Evolutionary conservation across 2,888 invertebrate species (phyloP).

Genomic region (Acanthosepion pharaonis): DNA sequence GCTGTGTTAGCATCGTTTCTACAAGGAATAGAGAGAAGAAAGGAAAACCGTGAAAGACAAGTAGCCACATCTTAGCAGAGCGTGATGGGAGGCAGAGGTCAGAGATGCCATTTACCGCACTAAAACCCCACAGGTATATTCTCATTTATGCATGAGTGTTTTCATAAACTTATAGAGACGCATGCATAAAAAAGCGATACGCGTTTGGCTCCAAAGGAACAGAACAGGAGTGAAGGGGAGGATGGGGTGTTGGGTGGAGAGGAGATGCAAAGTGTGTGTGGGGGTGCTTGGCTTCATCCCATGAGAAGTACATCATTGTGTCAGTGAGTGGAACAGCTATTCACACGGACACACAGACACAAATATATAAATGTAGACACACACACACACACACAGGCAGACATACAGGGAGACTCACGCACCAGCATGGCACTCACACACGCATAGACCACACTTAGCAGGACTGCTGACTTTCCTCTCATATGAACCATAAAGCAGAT

Average conservation of each 20-base stretch:
- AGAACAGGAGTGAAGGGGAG: neutral
- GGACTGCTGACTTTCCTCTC: slow-evolving; percentile 2
- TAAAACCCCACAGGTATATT: slow-evolving; percentile 33
- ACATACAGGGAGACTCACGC: neutral
- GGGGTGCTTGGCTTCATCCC: neutral
- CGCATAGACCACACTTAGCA: slow-evolving; percentile 33
- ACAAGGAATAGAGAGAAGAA: slow-evolving; percentile 11
- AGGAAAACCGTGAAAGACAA: neutral
- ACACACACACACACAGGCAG: neutral
- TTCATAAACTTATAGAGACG: slow-evolving; percentile 20
- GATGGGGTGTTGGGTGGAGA: neutral
- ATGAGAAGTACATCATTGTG: slow-evolving; percentile 8
- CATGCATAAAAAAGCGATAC: slow-evolving; percentile 2
- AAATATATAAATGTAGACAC: neutral
- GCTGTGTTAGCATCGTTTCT: slow-evolving; percentile 4
- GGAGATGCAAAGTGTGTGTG: neutral
- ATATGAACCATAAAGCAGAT: slow-evolving; percentile 13
- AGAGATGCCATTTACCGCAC: slow-evolving; percentile 33
- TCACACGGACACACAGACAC: slow-evolving; percentile 11
- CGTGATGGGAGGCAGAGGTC: slow-evolving; percentile 15
- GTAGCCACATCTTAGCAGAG: too few relatives aligned
- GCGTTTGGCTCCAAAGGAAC: slow-evolving; percentile 6
- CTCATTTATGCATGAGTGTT: slow-evolving; percentile 21
- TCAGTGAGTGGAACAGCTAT: slow-evolving; percentile 33
- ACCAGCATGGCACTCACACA: slow-evolving; percentile 9